phyloP scores from a whole-genome alignment of 2,888 invertebrate species.

The Chesias legatella region DNA sequence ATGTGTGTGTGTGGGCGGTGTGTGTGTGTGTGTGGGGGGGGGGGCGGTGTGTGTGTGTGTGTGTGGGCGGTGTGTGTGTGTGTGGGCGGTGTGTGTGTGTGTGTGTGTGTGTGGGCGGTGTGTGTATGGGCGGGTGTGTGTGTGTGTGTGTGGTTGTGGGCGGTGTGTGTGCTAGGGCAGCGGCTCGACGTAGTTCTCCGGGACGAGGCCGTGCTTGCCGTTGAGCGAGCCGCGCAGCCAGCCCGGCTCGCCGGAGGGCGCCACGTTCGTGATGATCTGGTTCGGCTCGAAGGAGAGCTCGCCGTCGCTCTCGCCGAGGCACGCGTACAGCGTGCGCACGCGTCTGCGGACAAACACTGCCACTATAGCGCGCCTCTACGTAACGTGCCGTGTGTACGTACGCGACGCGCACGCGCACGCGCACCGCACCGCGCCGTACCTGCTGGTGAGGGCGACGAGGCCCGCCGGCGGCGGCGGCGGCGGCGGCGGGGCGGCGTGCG shows the following conservation, averaged over 20 bases:
- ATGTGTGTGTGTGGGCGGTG: constrained; percentile 25
- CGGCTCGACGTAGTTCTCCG: constrained; percentile 97
- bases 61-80: background rate
- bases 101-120: background rate
- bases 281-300: constrained; percentile 99
- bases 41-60: constrained; percentile 7
- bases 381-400: too few relatives aligned
- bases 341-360: constrained; percentile 83
- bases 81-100: constrained; percentile 6
- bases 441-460: too few relatives aligned
- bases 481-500: constrained; percentile 28
- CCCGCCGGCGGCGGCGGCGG: constrained; percentile 4
- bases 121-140: too few relatives aligned
- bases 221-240: constrained; percentile 98
- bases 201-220: constrained; percentile 95
- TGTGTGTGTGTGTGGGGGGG: background rate
- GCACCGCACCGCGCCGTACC: too few relatives aligned
- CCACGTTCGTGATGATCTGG: constrained; percentile 98
- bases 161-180: constrained; percentile 79
- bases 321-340: constrained; percentile 96
- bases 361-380: too few relatives aligned
- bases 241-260: constrained; percentile 95
- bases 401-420: too few relatives aligned
- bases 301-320: constrained; percentile 97
- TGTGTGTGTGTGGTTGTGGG: background rate